Evolutionary conservation across 2,113 vertebrate genomes (phyloP), one percentile per base, ranked within the genome.

Genomic region (Heptranchias perlo): DNA sequence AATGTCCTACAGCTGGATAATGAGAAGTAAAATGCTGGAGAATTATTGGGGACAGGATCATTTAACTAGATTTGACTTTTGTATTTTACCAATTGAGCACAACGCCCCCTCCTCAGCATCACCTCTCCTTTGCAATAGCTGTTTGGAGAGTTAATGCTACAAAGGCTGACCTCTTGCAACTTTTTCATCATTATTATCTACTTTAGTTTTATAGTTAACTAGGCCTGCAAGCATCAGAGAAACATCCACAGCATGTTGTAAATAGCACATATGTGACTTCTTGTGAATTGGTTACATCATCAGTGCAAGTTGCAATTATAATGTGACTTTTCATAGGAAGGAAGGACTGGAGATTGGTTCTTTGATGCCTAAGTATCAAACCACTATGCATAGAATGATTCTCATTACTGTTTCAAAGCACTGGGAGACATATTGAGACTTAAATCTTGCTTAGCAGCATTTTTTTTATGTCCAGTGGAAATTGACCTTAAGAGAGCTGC

Each of bases 241-340:
- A 58, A 91, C 54, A 91, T 91, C 87, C 87, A 31, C 87, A 91
- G 54, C 87, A 61, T 61, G 87, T 61, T 91, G 87, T 91, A 58
- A 91, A 58, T 61, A n/a, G 52, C 61, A 31, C 49, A 54, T 61
- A 3, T 58, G 35, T 61, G 52, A 61, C 31, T 18, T 93, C 35
- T 10, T 93, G 58, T 93, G 58, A 62, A 39, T 93, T 93, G 89
- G 76, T 82, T 82, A 44, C 76, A 82, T 61, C 28, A 61, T 1
- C 58, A 39, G 31, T 64, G 58, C 58, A 93, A 44, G 58, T 64
- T 93, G 89, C 13, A 93, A 64, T 61, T 54, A 62, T 93, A 62
- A 62, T 39, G n/a, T 93, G 58, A 23, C 58, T 93, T 58, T 61
- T 93, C n/a, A 93, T 39, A 39, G 58, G 58, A 23, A 93, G 61